phyloP scores from a whole-genome alignment of 1,140 invertebrate genomes.

The Ctenoplectra terminalis region DNA sequence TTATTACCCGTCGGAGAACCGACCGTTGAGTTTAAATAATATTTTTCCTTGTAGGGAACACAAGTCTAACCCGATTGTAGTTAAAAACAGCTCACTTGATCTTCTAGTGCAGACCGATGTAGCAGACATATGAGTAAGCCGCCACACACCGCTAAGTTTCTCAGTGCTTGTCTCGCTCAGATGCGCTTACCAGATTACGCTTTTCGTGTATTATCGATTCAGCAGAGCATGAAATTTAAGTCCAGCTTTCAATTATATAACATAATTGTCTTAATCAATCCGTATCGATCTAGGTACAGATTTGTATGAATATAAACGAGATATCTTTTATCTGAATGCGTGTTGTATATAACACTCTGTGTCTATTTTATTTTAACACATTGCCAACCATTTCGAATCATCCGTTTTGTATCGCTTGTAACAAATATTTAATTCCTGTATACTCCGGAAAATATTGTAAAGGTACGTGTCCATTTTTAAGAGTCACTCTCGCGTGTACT shows the following conservation, averaged over 20 bases:
- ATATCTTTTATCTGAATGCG: constrained; percentile 6
- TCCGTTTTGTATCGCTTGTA: too few relatives aligned
- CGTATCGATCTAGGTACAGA: not conserved
- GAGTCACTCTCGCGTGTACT: too few relatives aligned
- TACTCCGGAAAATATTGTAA: too few relatives aligned
- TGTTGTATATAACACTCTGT: not conserved
- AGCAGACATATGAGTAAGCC: constrained; percentile 69
- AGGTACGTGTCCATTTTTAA: too few relatives aligned
- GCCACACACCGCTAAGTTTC: constrained; percentile 52
- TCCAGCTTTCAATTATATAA: constrained; percentile 2
- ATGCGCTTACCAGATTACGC: constrained; percentile 47
- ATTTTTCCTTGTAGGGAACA: constrained; percentile 71
- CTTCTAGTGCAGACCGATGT: constrained; percentile 66
- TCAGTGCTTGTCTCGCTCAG: constrained; percentile 57
- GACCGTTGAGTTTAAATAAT: constrained; percentile 59
- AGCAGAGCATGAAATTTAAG: constrained; percentile 48
- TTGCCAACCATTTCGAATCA: too few relatives aligned
- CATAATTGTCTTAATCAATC: not conserved
- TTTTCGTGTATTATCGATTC: constrained; percentile 44
- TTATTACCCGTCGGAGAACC: not conserved
- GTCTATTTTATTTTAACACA: not conserved
- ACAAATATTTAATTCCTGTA: too few relatives aligned
- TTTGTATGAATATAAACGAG: not conserved
- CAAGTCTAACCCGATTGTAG: constrained; percentile 71
- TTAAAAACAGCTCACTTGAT: constrained; percentile 68